Evolutionary conservation across 2,797 vertebrate genomes (phyloP), one percentile per base, ranked within the genome.

Genomic region (Silurus aristotelis): DNA sequence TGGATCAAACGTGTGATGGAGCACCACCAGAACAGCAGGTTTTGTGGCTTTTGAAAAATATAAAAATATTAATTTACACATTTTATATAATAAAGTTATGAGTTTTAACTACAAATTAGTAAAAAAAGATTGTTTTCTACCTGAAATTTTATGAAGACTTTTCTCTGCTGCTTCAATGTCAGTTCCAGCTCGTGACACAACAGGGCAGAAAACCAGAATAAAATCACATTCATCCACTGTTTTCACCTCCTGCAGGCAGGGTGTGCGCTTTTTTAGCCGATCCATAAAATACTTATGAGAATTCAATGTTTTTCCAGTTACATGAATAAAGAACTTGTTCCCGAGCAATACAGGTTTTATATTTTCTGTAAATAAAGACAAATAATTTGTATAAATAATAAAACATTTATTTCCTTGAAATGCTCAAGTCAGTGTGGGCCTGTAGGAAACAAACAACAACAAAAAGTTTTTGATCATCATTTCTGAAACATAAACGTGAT

Each of bases 1-100:
- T 64, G 72, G 15, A 5, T 87, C 15, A 71, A 82, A 85, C 1
- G 86, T 84, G 63, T 87, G 78, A 82, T 87, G 78, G 52, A 87
- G 78, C 13, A 77, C 86, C 83, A 87, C 78, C n/a, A 87, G 80
- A 76, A 87, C 64, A 22, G 79, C 27, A 17, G 71, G 71, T 46
- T 70, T 84, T 20, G 10, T 22, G 0, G 38, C 38, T 38, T 22
- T 43, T 86, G 20, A 5, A 66, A 17, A 64, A 31, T 38, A 38
- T 38, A 22, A 38, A 43, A 8, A 43, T 43, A 17, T 43, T 43
- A 5, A 25, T 14, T 48, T 1, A 38, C 4, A 38, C 38, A 38
- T 38, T 38, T 38, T 38, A 38, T 4, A 38, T 38, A 38, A 38
- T 38, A 38, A 38, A 38, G 38, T 4, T 38, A 38, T 38, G 38